phyloP scores from a whole-genome alignment of 2,113 vertebrate species.

The Recurvirostra avosetta region DNA sequence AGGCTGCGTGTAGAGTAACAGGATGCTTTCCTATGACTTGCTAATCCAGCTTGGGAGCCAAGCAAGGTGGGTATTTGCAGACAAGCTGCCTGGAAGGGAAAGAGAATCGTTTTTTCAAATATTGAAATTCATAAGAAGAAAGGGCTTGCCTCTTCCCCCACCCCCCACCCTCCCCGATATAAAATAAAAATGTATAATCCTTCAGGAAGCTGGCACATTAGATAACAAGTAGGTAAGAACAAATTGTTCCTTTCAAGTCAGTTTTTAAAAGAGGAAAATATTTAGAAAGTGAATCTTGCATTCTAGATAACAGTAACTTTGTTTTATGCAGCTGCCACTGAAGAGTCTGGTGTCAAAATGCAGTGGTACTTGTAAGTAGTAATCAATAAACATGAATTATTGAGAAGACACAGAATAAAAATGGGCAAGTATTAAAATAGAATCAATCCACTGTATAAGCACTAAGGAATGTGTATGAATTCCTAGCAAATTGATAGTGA shows the following conservation, averaged over 20 bases:
- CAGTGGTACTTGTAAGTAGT: background rate
- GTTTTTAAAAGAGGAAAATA: background rate
- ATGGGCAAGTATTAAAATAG: background rate
- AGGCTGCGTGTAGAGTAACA: background rate
- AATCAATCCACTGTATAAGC: background rate
- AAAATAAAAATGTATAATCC: background rate
- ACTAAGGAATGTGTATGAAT: background rate
- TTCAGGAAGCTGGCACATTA: background rate
- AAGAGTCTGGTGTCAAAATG: background rate
- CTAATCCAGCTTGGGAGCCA: background rate
- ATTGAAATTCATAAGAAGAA: background rate
- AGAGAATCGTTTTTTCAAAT: background rate
- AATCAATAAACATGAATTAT: conserved; percentile 4
- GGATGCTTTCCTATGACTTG: background rate
- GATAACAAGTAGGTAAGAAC: background rate
- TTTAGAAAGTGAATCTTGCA: background rate
- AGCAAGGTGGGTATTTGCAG: background rate
- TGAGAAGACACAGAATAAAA: background rate
- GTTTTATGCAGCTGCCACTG: background rate
- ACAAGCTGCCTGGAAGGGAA: background rate
- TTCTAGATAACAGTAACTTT: background rate
- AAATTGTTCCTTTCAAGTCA: background rate
- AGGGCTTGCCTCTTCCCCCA: background rate
- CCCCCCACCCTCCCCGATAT: background rate
- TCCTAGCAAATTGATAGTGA: background rate